phyloP scores from a whole-genome alignment of 2,888 invertebrate genomes.

The Steinernema scapterisci region DNA sequence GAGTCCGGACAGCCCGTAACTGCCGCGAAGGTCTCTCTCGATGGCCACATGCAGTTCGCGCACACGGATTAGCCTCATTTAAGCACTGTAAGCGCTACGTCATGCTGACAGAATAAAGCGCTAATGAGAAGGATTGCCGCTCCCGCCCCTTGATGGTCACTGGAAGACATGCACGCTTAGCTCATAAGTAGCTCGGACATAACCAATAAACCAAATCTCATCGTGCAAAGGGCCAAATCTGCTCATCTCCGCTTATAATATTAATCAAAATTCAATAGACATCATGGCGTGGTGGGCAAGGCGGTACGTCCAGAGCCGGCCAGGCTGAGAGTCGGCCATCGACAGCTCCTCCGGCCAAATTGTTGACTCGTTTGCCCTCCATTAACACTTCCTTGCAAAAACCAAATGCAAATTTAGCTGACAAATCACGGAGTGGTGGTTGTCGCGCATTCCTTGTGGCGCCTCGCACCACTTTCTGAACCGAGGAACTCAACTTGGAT shows the following conservation, averaged over 20 bases:
- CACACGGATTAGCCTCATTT: slow-evolving; percentile 25
- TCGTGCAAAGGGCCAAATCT: slow-evolving; percentile 30
- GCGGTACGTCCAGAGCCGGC: slow-evolving; percentile 7
- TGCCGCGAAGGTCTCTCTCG: no score
- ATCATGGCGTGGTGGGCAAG: slow-evolving; percentile 28
- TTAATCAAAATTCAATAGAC: slow-evolving; percentile 33
- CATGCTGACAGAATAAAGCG: slow-evolving; percentile 18
- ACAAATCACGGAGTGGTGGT: slow-evolving; percentile 16
- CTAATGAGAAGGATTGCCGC: slow-evolving; percentile 16
- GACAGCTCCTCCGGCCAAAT: slow-evolving; percentile 22
- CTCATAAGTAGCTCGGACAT: slow-evolving; percentile 32
- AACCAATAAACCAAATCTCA: slow-evolving; percentile 33
- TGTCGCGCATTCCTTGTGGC: not conserved
- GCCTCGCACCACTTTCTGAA: not conserved
- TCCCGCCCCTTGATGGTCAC: slow-evolving; percentile 10
- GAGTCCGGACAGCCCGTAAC: no score
- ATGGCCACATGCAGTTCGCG: not conserved
- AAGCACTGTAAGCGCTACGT: slow-evolving; percentile 9
- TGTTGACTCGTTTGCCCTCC: slow-evolving; percentile 33
- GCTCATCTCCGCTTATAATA: slow-evolving; percentile 33
- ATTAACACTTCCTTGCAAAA: slow-evolving; percentile 33
- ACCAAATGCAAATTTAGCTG: slow-evolving; percentile 32
- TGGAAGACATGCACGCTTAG: slow-evolving; percentile 18
- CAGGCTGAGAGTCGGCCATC: not conserved
- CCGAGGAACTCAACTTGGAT: not conserved